Evolutionary conservation across 2,888 invertebrate genomes (phyloP).

Genomic region (Hydriomena furcata): DNA sequence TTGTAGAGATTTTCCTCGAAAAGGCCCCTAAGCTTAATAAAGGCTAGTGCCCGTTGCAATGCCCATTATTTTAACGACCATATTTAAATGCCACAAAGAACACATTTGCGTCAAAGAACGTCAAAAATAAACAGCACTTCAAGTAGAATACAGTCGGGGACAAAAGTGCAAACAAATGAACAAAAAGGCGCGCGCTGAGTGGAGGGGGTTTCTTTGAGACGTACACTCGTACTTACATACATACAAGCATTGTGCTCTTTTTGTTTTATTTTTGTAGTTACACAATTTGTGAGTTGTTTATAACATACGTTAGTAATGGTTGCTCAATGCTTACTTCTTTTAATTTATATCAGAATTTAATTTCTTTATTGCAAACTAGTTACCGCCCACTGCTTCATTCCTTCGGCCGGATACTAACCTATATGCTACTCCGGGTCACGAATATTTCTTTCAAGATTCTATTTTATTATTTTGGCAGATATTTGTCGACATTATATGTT

Average conservation of each 20-base stretch:
- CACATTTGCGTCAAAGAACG: slow-evolving; percentile 29
- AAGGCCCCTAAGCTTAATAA: not conserved
- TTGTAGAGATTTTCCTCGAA: no score
- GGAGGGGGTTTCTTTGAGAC: slow-evolving; percentile 28
- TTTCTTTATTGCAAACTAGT: no score
- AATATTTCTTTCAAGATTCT: no score
- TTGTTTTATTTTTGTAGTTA: slow-evolving; percentile 9
- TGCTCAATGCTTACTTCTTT: no score
- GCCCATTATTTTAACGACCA: slow-evolving; percentile 22
- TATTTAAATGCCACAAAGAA: slow-evolving; percentile 27
- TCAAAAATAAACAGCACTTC: slow-evolving; percentile 24
- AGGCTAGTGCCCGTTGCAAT: not conserved
- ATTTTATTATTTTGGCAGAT: no score
- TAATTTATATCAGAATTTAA: no score
- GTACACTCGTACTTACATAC: no score
- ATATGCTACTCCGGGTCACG: no score
- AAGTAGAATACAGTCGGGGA: slow-evolving; percentile 34
- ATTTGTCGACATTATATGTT: no score
- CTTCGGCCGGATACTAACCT: no score
- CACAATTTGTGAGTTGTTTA: not conserved
- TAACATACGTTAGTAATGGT: not conserved
- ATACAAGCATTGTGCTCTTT: slow-evolving; percentile 2
- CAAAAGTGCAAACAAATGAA: slow-evolving; percentile 34
- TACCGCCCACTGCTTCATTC: no score
- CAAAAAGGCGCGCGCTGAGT: slow-evolving; percentile 32